These are phyloP conservation scores for Tychaedon coryphoeus DNA, from an alignment of 2,113 vertebrate genomes.

Conservation along the genomic window DNA sequence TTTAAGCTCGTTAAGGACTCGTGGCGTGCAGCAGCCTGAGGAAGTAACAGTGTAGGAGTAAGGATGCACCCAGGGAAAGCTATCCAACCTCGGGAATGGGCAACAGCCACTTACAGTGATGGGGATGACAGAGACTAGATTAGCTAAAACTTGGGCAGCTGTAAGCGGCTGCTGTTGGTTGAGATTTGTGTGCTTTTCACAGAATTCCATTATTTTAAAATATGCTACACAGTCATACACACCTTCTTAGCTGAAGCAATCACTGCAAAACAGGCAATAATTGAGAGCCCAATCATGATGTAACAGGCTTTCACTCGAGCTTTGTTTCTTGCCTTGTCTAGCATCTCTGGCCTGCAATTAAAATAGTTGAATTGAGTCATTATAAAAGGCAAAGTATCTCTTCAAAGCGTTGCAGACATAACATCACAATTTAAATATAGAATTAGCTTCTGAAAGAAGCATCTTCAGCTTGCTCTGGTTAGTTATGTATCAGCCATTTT, in stretches of 20 bases:
- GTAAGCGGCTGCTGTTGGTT: background rate
- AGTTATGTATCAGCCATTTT: background rate
- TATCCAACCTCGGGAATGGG: rapidly evolving
- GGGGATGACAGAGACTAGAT: rapidly evolving
- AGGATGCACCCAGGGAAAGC: rapidly evolving
- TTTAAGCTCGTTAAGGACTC: conserved; percentile 78
- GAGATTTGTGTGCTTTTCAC: background rate
- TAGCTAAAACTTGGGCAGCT: background rate
- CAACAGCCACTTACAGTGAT: rapidly evolving
- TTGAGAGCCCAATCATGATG: conserved; percentile 78
- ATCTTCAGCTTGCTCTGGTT: background rate
- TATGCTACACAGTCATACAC: rapidly evolving
- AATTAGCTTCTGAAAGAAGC: background rate
- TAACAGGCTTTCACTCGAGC: conserved; percentile 79
- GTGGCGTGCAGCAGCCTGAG: conserved; percentile 70
- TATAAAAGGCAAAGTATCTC: background rate
- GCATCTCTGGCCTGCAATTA: conserved; percentile 72
- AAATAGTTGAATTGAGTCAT: background rate
- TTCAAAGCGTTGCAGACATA: background rate
- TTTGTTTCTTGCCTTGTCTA: conserved; percentile 76
- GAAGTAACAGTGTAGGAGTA: background rate
- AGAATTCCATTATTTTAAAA: background rate
- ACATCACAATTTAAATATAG: background rate
- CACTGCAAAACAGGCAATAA: conserved; percentile 75
- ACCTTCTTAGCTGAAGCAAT: conserved; percentile 76